Evolutionary conservation across 2,888 invertebrate genomes (phyloP), one percentile per base, ranked within the genome.

Genomic region (Embidobia sp.): DNA sequence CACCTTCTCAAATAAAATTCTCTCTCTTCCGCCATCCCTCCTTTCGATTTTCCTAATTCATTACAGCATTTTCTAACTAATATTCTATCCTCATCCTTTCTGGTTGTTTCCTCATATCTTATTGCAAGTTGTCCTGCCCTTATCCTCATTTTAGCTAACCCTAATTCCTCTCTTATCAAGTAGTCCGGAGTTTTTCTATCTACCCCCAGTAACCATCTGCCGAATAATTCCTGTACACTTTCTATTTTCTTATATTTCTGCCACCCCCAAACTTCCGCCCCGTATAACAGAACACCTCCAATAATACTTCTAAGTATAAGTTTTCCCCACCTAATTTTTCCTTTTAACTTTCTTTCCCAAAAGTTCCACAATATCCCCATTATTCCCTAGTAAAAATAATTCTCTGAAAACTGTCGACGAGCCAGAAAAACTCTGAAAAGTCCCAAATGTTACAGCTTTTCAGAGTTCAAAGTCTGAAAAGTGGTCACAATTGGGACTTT

Each of bases 341-440:
- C 53, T 10, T 10, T 31, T 7, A 53, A 8, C 22, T 13, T 53
- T 10, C 37, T 35, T 18, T 37, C 31, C 53, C 35, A 53, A 0
- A 49, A 1, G 5, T 22, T 53, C 53, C 53, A 53, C 6, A 53
- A 3, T 37, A 11, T 53, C 2, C 53, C 37, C 53, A 53, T 53
- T 7, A 40, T 16, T n/a, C n/a, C n/a, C n/a, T n/a, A n/a, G n/a
- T n/a, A n/a, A n/a, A n/a, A n/a, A n/a, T n/a, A n/a, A n/a, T n/a
- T n/a, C n/a, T n/a, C n/a, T n/a, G n/a, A n/a, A n/a, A n/a, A n/a
- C n/a, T n/a, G n/a, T n/a, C n/a, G n/a, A n/a, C n/a, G n/a, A n/a
- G n/a, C n/a, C n/a, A n/a, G n/a, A n/a, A n/a, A n/a, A n/a, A n/a
- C n/a, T n/a, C n/a, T n/a, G n/a, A n/a, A n/a, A n/a, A n/a, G n/a